These are phyloP conservation scores for Meleagris gallopavo DNA, from an alignment of 2,113 vertebrate genomes.

Conservation along the genomic window DNA sequence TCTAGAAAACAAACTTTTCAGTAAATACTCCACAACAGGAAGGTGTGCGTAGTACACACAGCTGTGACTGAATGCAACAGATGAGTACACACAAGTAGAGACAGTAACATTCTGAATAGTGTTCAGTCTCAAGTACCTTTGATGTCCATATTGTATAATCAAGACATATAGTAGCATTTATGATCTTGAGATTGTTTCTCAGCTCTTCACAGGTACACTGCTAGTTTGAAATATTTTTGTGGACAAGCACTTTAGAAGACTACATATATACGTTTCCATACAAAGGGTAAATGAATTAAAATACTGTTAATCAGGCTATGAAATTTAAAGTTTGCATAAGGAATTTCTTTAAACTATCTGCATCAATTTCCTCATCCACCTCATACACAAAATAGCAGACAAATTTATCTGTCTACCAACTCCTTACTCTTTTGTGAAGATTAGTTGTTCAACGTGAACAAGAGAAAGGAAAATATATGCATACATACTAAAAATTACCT, in stretches of 20 bases:
- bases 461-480: neutral
- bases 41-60: neutral
- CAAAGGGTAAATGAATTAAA: neutral
- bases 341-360: neutral
- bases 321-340: neutral
- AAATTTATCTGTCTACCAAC: neutral
- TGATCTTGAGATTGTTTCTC: rapidly evolving
- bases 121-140: neutral
- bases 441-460: neutral
- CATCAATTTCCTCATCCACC: neutral
- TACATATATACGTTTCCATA: neutral
- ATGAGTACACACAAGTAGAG: neutral
- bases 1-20: neutral
- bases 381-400: neutral
- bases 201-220: neutral
- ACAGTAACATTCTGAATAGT: neutral
- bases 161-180: neutral
- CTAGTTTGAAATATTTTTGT: neutral
- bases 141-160: neutral
- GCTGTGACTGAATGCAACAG: neutral
- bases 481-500: neutral
- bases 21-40: neutral
- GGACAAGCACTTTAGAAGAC: neutral
- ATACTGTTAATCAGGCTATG: neutral
- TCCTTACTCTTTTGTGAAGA: neutral